Conservation (phyloP, 2,797 vertebrate genomes). For the Tapirus indicus region DNA sequence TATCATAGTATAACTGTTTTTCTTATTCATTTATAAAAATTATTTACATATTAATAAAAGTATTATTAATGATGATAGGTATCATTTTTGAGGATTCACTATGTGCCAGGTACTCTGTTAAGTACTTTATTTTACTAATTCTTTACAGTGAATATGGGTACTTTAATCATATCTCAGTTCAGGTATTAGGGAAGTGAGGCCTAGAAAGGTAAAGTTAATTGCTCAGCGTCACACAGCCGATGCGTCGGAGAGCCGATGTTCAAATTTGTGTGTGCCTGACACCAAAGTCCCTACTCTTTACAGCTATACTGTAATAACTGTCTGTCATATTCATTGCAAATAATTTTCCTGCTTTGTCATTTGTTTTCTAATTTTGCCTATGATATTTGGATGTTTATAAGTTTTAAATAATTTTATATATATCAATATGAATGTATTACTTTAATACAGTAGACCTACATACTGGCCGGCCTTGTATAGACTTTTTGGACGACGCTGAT, state of each 20-base stretch:
- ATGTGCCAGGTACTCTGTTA: not conserved
- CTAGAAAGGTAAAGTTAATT: not conserved
- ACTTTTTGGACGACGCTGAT: conserved; percentile 64
- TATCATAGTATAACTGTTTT: not conserved
- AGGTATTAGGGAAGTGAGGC: not conserved
- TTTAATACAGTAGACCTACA: conserved; percentile 59
- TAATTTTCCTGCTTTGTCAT: not conserved
- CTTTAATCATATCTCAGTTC: not conserved
- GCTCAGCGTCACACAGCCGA: not conserved
- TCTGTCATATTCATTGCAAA: not conserved
- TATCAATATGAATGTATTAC: not conserved
- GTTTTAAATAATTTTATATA: conserved; percentile 3
- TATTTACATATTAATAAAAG: not conserved
- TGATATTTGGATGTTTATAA: conserved; percentile 13
- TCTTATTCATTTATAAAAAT: not conserved
- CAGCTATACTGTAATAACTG: not conserved
- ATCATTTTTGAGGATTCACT: not conserved
- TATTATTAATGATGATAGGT: not conserved
- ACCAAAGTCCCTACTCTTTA: not conserved
- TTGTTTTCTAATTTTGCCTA: conserved; percentile 8
- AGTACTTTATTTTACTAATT: not conserved
- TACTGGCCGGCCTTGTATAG: conserved; percentile 72
- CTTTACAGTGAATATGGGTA: not conserved
- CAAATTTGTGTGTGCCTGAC: not conserved
- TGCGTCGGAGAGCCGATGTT: not conserved